These are phyloP conservation scores for Agonopterix heracliana DNA, from an alignment of 2,888 invertebrate genomes.

Conservation along the genomic window DNA sequence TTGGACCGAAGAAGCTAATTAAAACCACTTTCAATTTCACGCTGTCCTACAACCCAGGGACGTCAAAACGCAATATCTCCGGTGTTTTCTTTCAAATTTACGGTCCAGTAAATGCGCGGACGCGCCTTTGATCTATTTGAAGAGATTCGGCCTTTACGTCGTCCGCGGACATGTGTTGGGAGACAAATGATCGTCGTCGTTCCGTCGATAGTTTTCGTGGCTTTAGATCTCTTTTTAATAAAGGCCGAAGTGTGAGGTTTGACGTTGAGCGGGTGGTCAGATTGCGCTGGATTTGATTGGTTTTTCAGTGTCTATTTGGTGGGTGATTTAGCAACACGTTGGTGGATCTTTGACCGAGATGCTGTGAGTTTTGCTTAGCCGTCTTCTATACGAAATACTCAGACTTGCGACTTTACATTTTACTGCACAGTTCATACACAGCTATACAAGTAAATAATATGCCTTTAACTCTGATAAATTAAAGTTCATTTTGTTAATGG, in stretches of 20 bases:
- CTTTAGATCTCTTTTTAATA: constrained; percentile 8
- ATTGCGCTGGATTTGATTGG: too few relatives aligned
- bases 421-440: too few relatives aligned
- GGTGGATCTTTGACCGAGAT: too few relatives aligned
- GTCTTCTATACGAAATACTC: too few relatives aligned
- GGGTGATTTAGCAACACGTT: too few relatives aligned
- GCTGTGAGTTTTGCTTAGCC: too few relatives aligned
- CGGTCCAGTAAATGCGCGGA: constrained; percentile 31
- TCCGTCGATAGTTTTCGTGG: constrained; percentile 5
- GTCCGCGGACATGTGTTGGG: constrained; percentile 16
- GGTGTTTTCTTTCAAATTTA: constrained; percentile 41
- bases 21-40: constrained; percentile 30
- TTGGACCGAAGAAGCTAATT: background rate
- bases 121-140: constrained; percentile 44
- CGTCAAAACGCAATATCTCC: constrained; percentile 26
- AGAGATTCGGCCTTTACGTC: constrained; percentile 22
- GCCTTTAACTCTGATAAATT: too few relatives aligned
- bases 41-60: constrained; percentile 15
- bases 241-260: background rate
- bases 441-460: too few relatives aligned
- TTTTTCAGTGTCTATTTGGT: too few relatives aligned
- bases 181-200: constrained; percentile 16
- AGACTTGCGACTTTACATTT: too few relatives aligned
- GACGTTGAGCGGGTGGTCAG: too few relatives aligned
- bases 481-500: too few relatives aligned